A percentile compares a stretch with the other conserved stretches of the same genome.
Conservation (phyloP, 2,113 vertebrate genomes). For the Anoplopoma fimbria region DNA sequence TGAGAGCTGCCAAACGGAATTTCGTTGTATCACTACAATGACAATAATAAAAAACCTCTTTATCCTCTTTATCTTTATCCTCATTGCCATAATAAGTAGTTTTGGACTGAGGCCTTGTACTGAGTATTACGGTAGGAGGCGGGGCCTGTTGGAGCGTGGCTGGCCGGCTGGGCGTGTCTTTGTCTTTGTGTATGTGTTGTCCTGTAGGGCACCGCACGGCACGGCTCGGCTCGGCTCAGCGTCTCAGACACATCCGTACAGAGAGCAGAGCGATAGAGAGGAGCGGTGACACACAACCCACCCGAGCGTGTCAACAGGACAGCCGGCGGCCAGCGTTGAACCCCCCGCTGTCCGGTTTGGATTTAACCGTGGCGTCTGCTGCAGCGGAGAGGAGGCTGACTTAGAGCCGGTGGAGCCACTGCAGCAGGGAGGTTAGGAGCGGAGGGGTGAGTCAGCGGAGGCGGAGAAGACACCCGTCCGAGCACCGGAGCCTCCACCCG, state of each 20-base stretch:
- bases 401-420: not conserved
- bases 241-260: not conserved
- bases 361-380: conserved; percentile 42
- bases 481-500: conserved; percentile 35
- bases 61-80: too few species aligned
- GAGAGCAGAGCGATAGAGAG: not conserved
- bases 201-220: conserved; percentile 32
- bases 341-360: conserved; percentile 12
- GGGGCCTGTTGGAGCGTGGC: conserved; percentile 67
- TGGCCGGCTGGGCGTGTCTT: conserved; percentile 64
- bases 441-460: conserved; percentile 5
- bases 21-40: too few species aligned
- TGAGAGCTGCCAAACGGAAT: too few species aligned
- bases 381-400: not conserved
- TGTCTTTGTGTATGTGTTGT: conserved; percentile 52
- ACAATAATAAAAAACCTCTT: too few species aligned
- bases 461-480: conserved; percentile 11
- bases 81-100: not conserved
- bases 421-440: conserved; percentile 34
- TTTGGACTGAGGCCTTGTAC: not conserved
- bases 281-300: not conserved
- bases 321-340: not conserved
- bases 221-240: not conserved
- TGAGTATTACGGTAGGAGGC: conserved; percentile 70
- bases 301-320: not conserved